phyloP scores from a whole-genome alignment of 2,113 vertebrate genomes.

The Erythrocercus mccallii region DNA sequence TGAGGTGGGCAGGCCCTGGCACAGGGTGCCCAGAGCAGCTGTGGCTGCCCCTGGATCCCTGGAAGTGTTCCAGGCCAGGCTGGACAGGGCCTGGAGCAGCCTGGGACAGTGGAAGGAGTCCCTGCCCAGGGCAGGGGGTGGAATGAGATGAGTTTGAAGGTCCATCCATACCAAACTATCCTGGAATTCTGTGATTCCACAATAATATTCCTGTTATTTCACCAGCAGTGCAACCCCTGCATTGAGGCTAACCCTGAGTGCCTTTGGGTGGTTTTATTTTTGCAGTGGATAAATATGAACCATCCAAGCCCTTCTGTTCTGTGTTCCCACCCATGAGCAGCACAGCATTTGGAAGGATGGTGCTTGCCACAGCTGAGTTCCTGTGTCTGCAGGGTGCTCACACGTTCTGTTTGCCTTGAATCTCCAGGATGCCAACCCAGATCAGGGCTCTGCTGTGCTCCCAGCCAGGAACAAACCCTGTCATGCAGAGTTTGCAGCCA shows the following conservation, averaged over 20 bases:
- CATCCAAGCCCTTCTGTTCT: neutral
- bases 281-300: neutral
- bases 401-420: neutral
- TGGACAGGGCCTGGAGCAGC: accelerated
- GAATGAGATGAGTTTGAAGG: accelerated
- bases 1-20: accelerated
- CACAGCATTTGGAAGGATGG: neutral
- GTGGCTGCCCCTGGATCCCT: neutral
- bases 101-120: neutral
- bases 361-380: neutral
- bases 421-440: neutral
- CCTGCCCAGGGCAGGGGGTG: neutral
- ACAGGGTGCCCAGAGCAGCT: neutral
- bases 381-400: neutral
- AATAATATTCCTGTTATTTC: neutral
- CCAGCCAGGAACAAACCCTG: neutral
- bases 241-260: too few relatives aligned
- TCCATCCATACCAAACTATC: neutral
- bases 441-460: neutral
- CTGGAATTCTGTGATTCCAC: neutral
- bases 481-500: neutral
- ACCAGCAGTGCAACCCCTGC: neutral
- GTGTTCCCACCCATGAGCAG: neutral
- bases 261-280: neutral
- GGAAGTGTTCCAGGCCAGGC: accelerated